These are phyloP conservation scores for Liasis olivaceus DNA, from an alignment of 2,797 vertebrate species.

Conservation along the genomic window DNA sequence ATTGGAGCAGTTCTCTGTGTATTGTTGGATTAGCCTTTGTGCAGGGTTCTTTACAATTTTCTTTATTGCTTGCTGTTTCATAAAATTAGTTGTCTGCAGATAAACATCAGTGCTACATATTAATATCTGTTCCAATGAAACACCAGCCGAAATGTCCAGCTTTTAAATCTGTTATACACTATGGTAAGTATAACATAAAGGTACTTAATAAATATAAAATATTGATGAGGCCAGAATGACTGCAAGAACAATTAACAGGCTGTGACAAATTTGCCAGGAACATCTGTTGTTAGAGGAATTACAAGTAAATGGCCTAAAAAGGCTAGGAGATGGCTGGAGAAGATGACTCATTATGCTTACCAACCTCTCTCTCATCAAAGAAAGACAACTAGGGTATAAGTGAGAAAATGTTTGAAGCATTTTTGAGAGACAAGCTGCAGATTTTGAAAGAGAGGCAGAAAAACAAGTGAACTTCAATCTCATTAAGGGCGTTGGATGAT, in stretches of 20 bases:
- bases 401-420: neutral
- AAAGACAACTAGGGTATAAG: neutral
- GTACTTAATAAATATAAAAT: neutral
- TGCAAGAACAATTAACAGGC: neutral
- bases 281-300: neutral
- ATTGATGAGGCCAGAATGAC: neutral
- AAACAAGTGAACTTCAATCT: neutral
- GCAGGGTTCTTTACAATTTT: neutral
- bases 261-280: neutral
- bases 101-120: neutral
- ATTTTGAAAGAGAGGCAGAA: neutral
- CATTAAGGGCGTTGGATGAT: neutral
- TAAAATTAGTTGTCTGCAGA: neutral
- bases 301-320: neutral
- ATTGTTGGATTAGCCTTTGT: slow-evolving; percentile 6
- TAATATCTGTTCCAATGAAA: neutral
- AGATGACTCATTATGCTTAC: neutral
- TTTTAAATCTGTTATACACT: neutral
- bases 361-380: neutral
- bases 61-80: neutral
- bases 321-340: neutral
- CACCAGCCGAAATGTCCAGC: neutral
- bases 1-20: slow-evolving; percentile 1
- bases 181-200: neutral
- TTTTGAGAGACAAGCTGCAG: neutral